phyloP scores from a whole-genome alignment of 2,113 vertebrate genomes.

The Casuarius casuarius region DNA sequence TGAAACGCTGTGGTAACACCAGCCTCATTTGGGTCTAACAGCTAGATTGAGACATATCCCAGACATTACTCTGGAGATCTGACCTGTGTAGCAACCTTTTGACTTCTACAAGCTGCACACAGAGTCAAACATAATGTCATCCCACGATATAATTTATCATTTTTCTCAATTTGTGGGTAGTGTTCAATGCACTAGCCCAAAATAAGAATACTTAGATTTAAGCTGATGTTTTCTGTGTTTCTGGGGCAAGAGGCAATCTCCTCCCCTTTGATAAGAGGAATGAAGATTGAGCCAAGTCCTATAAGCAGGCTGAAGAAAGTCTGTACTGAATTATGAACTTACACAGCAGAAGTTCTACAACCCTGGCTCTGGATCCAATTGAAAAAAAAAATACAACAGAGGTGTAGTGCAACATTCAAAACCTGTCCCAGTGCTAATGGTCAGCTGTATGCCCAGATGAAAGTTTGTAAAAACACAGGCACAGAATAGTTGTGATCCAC shows the following conservation, averaged over 20 bases:
- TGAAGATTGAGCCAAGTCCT: not conserved
- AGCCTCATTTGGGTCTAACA: not conserved
- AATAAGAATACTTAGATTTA: not conserved
- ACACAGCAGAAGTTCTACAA: not conserved
- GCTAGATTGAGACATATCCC: not conserved
- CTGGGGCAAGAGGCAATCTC: not conserved
- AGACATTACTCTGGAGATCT: accelerated
- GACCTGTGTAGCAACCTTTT: not conserved
- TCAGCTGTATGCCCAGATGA: not conserved
- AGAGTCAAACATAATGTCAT: not conserved
- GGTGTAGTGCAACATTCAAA: not conserved
- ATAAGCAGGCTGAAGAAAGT: not conserved
- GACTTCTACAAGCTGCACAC: not conserved
- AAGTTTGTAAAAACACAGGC: not conserved
- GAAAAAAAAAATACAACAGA: not conserved
- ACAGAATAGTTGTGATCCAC: not conserved
- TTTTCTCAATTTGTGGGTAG: not conserved
- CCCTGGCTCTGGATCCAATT: not conserved
- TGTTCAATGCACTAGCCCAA: not conserved
- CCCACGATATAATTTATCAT: not conserved
- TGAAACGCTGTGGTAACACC: not conserved
- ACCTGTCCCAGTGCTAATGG: not conserved
- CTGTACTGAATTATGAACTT: accelerated
- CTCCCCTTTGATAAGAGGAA: not conserved
- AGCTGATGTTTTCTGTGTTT: not conserved